These are phyloP conservation scores for Dysmachus trigonus DNA, from an alignment of 2,888 invertebrate species.

Conservation along the genomic window DNA sequence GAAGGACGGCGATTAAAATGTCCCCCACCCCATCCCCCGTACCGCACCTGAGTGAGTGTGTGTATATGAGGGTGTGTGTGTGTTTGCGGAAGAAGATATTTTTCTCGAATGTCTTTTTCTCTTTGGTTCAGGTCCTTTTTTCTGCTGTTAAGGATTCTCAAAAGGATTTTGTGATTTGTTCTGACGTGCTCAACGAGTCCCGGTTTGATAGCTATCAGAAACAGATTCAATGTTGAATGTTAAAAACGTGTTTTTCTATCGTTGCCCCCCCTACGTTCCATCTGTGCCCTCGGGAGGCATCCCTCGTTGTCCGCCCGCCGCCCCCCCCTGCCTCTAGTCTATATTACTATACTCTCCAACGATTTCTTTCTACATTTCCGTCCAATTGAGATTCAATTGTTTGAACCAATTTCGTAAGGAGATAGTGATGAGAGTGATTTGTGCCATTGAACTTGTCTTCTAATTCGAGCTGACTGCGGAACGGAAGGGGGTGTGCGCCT, in stretches of 20 bases:
- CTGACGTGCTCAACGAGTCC: slow-evolving; percentile 40
- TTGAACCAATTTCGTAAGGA: slow-evolving; percentile 32
- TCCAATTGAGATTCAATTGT: slow-evolving; percentile 37
- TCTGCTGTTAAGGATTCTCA: slow-evolving; percentile 7
- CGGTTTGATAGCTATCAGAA: slow-evolving; percentile 41
- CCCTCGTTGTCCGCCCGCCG: background rate
- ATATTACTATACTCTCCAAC: background rate
- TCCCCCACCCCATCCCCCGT: background rate
- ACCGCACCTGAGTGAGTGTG: background rate
- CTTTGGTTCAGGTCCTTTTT: background rate
- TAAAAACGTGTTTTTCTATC: slow-evolving; percentile 36
- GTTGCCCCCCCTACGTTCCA: background rate
- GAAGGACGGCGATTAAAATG: slow-evolving; percentile 31
- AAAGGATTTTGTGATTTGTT: slow-evolving; percentile 44
- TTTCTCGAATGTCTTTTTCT: background rate
- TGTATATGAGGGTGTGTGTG: background rate
- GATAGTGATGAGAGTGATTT: slow-evolving; percentile 31
- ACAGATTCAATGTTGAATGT: slow-evolving; percentile 41
- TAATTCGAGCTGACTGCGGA: background rate
- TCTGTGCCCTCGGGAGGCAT: background rate
- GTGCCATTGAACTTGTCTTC: slow-evolving; percentile 31
- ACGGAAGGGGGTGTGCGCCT: background rate
- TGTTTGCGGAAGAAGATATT: slow-evolving; percentile 16
- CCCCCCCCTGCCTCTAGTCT: background rate
- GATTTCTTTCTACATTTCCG: slow-evolving; percentile 29